Evolutionary conservation across 2,888 invertebrate genomes (phyloP), one percentile per base, ranked within the genome.

Genomic region (Drosophila nr. medialis): DNA sequence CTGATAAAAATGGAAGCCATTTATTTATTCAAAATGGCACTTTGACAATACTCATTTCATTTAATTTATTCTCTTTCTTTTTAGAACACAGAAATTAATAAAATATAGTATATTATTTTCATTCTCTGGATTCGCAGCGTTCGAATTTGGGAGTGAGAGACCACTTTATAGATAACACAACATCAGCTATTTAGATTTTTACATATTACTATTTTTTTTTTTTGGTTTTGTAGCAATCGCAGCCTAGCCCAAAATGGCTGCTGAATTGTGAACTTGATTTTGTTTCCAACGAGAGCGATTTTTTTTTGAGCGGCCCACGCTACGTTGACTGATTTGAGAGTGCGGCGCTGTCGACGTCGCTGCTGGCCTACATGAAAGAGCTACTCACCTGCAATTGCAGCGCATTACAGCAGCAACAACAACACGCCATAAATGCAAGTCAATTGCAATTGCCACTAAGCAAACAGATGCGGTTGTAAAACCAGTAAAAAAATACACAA

Each of bases 361-460:
- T 42, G 56, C 50, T 80, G 80, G 84, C 80, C 80, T 83, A 80
- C 63, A 80, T 83, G 81, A 81, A 64, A 79, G 64, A 76, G 59
- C 81, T 58, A 68, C 81, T 80, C 77, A 78, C 77, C 77, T 78
- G 77, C 77, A 61, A 65, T 55, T 65, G 69, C 81, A 83, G 72
- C 66, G 64, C 55, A 64, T 40, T 72, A 68, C 61, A 58, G 62
- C 61, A 68, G 60, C 45, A 63, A 48, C 63, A 63, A 59, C 59
- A 56, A 36, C 34, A 18, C 36, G 69, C 62, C 36, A 75, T 48
- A 75, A 64, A 77, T 76, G 71, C 77, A 77, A 82, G 66, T 68
- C 58, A 72, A 72, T 67, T 67, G 69, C 62, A 74, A 61, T 53
- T 61, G 69, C 60, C 56, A 66, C 74, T 59, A 60, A 72, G 65